Evolutionary conservation across 2,113 vertebrate genomes (phyloP).

Genomic region (Motacilla tschutschensis): DNA sequence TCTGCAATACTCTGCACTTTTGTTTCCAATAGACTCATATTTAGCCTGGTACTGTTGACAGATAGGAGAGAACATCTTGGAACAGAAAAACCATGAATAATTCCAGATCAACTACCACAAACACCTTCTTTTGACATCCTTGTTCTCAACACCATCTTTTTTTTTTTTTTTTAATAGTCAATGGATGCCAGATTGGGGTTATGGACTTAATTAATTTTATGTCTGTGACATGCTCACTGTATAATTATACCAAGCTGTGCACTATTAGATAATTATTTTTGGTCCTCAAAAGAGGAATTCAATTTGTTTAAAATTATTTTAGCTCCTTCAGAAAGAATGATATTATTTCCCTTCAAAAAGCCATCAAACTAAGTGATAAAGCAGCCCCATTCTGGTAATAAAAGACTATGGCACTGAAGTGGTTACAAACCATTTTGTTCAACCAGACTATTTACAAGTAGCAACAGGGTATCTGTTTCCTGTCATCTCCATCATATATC

Average conservation of each 20-base stretch:
- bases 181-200: slow-evolving; percentile 6
- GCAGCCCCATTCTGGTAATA: neutral
- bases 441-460: slow-evolving; percentile 88
- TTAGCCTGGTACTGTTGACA: neutral
- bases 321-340: neutral
- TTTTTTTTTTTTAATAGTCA: neutral
- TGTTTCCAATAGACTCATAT: slow-evolving; percentile 5
- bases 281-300: slow-evolving; percentile 29
- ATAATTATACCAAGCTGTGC: slow-evolving; percentile 8
- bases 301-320: slow-evolving; percentile 9
- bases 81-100: slow-evolving; percentile 1
- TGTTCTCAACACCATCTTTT: neutral
- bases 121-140: neutral
- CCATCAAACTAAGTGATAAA: slow-evolving; percentile 13
- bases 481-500: slow-evolving; percentile 92
- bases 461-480: slow-evolving; percentile 89
- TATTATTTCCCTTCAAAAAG: neutral
- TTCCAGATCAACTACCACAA: slow-evolving; percentile 19
- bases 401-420: slow-evolving; percentile 72
- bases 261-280: slow-evolving; percentile 44
- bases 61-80: neutral
- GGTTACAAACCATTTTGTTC: slow-evolving; percentile 85
- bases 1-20: slow-evolving; percentile 12
- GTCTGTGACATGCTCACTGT: slow-evolving; percentile 5
- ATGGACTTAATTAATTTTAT: slow-evolving; percentile 25